Conservation (phyloP, 23 tunicate species). For the Trididemnum clinides region DNA sequence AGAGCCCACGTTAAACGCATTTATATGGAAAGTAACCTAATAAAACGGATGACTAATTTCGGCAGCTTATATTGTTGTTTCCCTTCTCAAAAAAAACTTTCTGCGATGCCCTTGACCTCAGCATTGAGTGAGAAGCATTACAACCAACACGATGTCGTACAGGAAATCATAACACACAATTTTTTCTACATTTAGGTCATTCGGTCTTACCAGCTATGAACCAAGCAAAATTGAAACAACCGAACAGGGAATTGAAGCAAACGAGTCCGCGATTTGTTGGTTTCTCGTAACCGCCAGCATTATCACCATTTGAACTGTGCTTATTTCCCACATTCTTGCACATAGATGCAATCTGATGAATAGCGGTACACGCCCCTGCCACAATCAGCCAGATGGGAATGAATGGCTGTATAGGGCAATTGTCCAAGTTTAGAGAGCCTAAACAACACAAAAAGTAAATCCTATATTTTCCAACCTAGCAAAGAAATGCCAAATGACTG, state of each 20-base stretch:
- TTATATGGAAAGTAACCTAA: no score
- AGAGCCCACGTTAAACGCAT: no score
- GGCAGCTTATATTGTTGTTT: no score
- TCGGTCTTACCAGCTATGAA: slow-evolving; percentile 71
- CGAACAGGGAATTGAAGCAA: slow-evolving; percentile 54
- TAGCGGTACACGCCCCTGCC: slow-evolving; percentile 57
- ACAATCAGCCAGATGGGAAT: slow-evolving; percentile 92
- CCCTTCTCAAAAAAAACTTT: no score
- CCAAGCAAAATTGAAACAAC: slow-evolving; percentile 87
- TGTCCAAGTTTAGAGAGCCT: slow-evolving; percentile 73
- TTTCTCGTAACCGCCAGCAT: not conserved
- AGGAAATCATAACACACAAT: no score
- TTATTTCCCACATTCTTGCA: slow-evolving; percentile 17
- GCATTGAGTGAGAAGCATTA: no score
- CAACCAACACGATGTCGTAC: no score
- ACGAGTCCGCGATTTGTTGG: not conserved
- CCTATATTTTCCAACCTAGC: no score
- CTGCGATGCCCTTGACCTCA: no score
- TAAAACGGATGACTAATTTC: no score
- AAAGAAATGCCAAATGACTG: no score
- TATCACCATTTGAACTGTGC: not conserved
- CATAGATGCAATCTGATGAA: slow-evolving; percentile 57
- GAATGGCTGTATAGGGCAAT: slow-evolving; percentile 64
- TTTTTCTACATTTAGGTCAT: no score
- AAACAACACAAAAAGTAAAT: not conserved